Conservation (phyloP, 1,140 invertebrate species). For the Apis laboriosa region DNA sequence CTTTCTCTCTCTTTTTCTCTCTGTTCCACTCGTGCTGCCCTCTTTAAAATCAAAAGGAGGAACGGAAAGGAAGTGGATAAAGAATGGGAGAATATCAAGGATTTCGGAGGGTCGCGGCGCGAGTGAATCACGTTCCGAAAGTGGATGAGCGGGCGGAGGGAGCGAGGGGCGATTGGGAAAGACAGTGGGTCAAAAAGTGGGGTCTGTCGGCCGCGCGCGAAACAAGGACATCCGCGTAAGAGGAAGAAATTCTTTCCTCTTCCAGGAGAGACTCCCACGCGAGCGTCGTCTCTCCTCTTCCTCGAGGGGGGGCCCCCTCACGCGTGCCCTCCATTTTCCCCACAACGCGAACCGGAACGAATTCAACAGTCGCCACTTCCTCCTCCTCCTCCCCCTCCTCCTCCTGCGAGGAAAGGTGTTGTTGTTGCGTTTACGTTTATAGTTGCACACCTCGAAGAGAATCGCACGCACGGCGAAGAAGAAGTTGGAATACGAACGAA, state of each 20-base stretch:
- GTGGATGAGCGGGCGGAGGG: not conserved
- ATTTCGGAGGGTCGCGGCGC: slow-evolving; percentile 18
- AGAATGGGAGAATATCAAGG: not conserved
- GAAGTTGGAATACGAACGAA: too few relatives aligned
- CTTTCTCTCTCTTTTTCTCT: too few relatives aligned
- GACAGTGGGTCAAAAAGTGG: slow-evolving; percentile 53
- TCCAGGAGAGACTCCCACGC: slow-evolving; percentile 45
- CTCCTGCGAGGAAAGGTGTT: not conserved
- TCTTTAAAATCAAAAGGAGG: not conserved
- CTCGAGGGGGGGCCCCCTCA: not conserved
- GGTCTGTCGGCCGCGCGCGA: slow-evolving; percentile 29
- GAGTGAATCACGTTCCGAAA: slow-evolving; percentile 50
- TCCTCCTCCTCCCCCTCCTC: slow-evolving; percentile 60
- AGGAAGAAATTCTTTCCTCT: slow-evolving; percentile 33
- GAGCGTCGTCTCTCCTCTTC: not conserved
- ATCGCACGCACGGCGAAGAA: too few relatives aligned
- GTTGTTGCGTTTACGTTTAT: too few relatives aligned
- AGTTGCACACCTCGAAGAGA: too few relatives aligned
- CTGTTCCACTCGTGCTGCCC: too few relatives aligned
- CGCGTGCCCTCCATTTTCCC: too few relatives aligned
- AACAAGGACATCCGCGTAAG: slow-evolving; percentile 42
- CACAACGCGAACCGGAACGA: not conserved
- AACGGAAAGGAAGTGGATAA: not conserved
- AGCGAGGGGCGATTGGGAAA: not conserved
- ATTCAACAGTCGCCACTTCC: too few relatives aligned